These are phyloP conservation scores for Dasypolia templi DNA, from an alignment of 2,888 invertebrate genomes.

Conservation along the genomic window DNA sequence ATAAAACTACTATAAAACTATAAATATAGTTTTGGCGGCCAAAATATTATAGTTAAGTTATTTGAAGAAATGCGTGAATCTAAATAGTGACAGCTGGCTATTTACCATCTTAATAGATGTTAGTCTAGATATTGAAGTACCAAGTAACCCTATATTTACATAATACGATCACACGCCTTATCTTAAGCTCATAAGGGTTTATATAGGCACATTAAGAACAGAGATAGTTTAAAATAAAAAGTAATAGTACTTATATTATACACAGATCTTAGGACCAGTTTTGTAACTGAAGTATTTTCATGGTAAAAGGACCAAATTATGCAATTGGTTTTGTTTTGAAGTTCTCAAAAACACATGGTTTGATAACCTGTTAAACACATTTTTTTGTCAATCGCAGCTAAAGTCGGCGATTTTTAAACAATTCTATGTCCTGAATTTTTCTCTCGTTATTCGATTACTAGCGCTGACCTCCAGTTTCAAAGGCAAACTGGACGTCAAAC, in stretches of 20 bases:
- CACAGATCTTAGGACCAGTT: background rate
- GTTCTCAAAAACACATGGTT: background rate
- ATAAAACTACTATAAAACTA: background rate
- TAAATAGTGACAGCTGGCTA: constrained; percentile 1
- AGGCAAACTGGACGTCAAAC: constrained; percentile 24
- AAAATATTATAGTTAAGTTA: background rate
- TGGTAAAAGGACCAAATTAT: background rate
- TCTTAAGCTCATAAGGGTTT: background rate
- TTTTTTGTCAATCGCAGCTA: too few species aligned
- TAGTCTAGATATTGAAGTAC: constrained; percentile 15
- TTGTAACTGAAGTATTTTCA: background rate
- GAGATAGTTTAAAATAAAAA: constrained; percentile 3
- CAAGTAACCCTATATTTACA: constrained; percentile 10
- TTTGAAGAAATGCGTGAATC: background rate
- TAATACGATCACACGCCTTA: constrained; percentile 1
- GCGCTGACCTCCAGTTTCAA: constrained; percentile 27
- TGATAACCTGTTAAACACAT: background rate
- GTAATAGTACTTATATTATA: background rate
- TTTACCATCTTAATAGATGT: constrained; percentile 14
- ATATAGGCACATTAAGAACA: background rate
- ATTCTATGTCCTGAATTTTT: too few species aligned
- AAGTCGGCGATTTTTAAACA: too few species aligned
- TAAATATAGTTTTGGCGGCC: background rate
- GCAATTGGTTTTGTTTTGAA: background rate
- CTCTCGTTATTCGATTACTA: constrained; percentile 3